Evolutionary conservation across 2,113 vertebrate species (phyloP), one percentile per base, ranked within the genome.

Genomic region (Sakesphorus luctuosus): DNA sequence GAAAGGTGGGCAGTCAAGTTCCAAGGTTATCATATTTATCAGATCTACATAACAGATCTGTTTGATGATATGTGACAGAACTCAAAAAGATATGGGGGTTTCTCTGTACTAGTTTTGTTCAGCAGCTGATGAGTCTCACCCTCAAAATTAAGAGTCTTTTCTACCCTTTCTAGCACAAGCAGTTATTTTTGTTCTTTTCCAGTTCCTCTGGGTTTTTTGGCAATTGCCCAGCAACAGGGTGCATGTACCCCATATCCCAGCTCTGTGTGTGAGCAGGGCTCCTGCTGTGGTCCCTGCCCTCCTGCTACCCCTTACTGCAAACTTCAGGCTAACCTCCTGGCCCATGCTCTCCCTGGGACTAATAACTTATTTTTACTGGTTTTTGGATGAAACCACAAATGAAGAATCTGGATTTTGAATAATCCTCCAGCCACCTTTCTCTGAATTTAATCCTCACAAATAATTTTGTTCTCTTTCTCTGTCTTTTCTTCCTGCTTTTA

Each of bases 21-120:
- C 26, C 7, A 2, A 16, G 35, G 50, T 23, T 0, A 47, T 25
- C 62, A 58, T 15, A 7, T 43, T 47, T 20, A 2, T 11, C 12
- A 0, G 2, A 4, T 10, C 44, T 49, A 0, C 11, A 15, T 6
- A 43, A 14, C 4, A 26, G 19, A 9, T 8, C 0, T 0, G 3
- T 26, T 8, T 12, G 52, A 5, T 14, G 52, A 4, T 6, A 18
- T 1, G 1, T 13, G 46, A 40, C 36, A 79, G 55, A 7, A 38
- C 17, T 18, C 59, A 35, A 12, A 40, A 93, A 89, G 6, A 0
- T 3, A 0, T 0, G 6, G 23, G 19, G 17, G 12, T 8, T 55
- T 29, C 71, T 52, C 26, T 29, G 35, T 21, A 2, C 18, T 24
- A 18, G 17, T 67, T 28, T 3, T 7, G 18, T 19, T 24, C 6